These are phyloP conservation scores for Belonocnema kinseyi DNA, from an alignment of 1,140 invertebrate genomes.

Conservation along the genomic window DNA sequence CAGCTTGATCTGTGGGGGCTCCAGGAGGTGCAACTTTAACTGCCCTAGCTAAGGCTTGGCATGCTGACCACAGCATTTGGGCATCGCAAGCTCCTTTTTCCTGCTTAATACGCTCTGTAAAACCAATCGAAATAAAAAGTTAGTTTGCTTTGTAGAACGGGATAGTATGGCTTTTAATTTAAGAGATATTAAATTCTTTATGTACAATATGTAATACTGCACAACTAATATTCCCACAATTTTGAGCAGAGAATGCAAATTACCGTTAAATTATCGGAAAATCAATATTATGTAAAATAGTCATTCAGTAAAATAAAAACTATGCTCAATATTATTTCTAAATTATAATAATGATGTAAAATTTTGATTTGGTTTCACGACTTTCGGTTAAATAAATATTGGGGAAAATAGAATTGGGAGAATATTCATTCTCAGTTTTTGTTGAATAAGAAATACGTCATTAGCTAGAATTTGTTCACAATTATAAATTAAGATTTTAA, in stretches of 20 bases:
- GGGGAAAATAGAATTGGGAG: too few relatives aligned
- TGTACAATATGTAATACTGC: neutral
- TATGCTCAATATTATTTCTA: too few relatives aligned
- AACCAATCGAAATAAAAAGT: constrained; percentile 37
- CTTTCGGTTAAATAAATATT: too few relatives aligned
- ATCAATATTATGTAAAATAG: too few relatives aligned
- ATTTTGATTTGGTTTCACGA: too few relatives aligned
- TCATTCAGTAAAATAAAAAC: too few relatives aligned
- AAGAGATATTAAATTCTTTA: neutral
- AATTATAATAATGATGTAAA: too few relatives aligned
- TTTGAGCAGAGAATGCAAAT: neutral
- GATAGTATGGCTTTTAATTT: constrained; percentile 14
- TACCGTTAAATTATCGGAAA: too few relatives aligned
- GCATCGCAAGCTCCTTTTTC: constrained; percentile 88
- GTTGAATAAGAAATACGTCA: too few relatives aligned
- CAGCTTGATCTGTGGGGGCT: constrained; percentile 73
- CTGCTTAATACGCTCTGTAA: constrained; percentile 85
- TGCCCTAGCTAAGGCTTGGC: constrained; percentile 87
- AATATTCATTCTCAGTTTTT: too few relatives aligned
- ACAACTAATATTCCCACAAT: neutral
- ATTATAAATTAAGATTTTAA: too few relatives aligned
- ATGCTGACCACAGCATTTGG: constrained; percentile 94
- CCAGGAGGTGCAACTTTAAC: constrained; percentile 80
- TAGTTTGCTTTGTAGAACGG: neutral
- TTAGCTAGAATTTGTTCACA: too few relatives aligned